A percentile compares a stretch with the other conserved stretches of the same genome.
Conservation (phyloP, 2,113 vertebrate genomes). For the Oostethus manadensis region DNA sequence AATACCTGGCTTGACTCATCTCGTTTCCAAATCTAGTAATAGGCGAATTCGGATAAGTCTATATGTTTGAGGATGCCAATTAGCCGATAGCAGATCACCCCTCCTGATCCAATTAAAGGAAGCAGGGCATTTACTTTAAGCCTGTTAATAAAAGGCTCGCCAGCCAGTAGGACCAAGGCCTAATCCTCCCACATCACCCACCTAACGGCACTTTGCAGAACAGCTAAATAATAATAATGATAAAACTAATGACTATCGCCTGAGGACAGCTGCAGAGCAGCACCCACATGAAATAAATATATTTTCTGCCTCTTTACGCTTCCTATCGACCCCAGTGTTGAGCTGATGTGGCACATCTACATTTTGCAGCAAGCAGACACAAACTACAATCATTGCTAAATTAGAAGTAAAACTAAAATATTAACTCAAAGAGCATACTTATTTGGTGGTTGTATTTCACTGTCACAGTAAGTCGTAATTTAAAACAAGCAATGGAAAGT, state of each 20-base stretch:
- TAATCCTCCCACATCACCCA: slow-evolving; percentile 63
- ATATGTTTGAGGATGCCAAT: slow-evolving; percentile 65
- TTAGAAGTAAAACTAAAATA: too few species aligned
- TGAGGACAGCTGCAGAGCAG: slow-evolving; percentile 23
- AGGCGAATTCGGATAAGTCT: slow-evolving; percentile 58
- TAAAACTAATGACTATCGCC: slow-evolving; percentile 30
- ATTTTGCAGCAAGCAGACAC: not conserved
- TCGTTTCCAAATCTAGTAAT: slow-evolving; percentile 37
- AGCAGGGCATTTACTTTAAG: slow-evolving; percentile 72
- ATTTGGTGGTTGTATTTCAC: too few species aligned
- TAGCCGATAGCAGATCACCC: slow-evolving; percentile 66
- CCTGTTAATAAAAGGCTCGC: slow-evolving; percentile 71
- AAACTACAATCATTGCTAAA: not conserved
- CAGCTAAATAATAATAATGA: slow-evolving; percentile 49
- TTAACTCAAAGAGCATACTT: too few species aligned
- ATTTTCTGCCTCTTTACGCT: not conserved
- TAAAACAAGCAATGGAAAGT: too few species aligned
- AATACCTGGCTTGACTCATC: slow-evolving; percentile 18
- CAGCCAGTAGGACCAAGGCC: slow-evolving; percentile 52
- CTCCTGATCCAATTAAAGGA: slow-evolving; percentile 68
- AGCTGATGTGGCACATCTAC: not conserved
- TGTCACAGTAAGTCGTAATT: too few species aligned
- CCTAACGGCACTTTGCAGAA: slow-evolving; percentile 49
- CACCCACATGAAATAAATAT: slow-evolving; percentile 7
- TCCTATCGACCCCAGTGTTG: slow-evolving; percentile 6